Base-by-base conservation (phyloP, 2,888 invertebrate genomes). In the Parnassius mnemosyne region DNA sequence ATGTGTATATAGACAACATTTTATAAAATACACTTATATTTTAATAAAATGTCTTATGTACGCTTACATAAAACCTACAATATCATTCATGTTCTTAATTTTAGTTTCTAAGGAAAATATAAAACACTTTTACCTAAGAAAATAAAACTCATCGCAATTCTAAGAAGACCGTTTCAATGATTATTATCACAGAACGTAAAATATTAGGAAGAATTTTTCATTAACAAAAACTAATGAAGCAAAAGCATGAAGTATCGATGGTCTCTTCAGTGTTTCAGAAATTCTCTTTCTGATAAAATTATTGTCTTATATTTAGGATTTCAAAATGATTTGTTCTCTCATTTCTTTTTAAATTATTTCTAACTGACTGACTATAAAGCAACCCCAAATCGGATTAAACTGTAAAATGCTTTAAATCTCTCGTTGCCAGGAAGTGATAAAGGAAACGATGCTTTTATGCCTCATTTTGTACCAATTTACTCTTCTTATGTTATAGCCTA, bases 381-480 rank as follows among this genome's bases (percentile, higher is more conserved):
- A 53, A n/a, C 34, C 3, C 16, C 47, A 12, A 9, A 20, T 12
- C 3, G 53, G 49, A 60, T 60, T 49, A 60, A 60, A 49, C 20
- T 43, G 47, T 60, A 49, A 53, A 60, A 47, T n/a, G 47, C 54
- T 49, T 53, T 53, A 60, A 60, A 54, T 54, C 60, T 54, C 53
- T 49, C 43, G 43, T 53, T 60, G 60, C 16, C 42, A 11, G 42
- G 20, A 49, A 49, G n/a, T 53, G 60, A 60, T 60, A 53, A 49
- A 60, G 47, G 42, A 47, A 49, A 46, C 49, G 12, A 10, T 54
- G 53, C 53, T 42, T 60, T 49, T 42, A 60, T 54, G 42, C 41
- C 42, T 41, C 60, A 60, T 54, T 60, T 60, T 42, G 42, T 43
- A 12, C 49, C 49, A 60, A 59, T 59, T 59, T 59, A 59, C 47